phyloP scores from a whole-genome alignment of 1,140 invertebrate genomes.

The Drosophila auraria region DNA sequence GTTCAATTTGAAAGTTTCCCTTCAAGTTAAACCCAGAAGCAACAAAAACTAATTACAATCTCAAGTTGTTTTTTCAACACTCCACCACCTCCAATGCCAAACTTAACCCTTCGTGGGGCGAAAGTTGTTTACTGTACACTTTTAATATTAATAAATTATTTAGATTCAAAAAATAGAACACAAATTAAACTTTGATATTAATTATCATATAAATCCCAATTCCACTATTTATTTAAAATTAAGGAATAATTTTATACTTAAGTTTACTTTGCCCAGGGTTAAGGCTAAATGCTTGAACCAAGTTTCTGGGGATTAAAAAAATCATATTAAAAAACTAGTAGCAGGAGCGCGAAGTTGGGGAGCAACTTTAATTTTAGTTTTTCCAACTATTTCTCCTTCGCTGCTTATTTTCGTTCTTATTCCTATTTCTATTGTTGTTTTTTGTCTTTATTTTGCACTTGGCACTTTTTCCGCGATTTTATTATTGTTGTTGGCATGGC shows the following conservation, averaged over 20 bases:
- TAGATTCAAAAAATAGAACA: too few species aligned
- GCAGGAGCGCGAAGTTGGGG: conserved; percentile 16
- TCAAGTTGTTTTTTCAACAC: conserved; percentile 83
- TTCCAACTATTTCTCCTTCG: conserved; percentile 66
- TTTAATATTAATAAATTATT: too few species aligned
- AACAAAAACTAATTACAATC: conserved; percentile 84
- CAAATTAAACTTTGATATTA: too few species aligned
- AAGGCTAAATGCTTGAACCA: conserved; percentile 34
- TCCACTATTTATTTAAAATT: too few species aligned
- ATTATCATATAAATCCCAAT: neutral
- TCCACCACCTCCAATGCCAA: conserved; percentile 35
- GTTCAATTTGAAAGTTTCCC: conserved; percentile 80
- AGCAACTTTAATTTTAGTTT: conserved; percentile 78
- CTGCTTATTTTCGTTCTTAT: conserved; percentile 24
- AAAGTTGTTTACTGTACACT: too few species aligned
- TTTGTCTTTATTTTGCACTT: conserved; percentile 68
- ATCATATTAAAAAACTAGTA: conserved; percentile 65
- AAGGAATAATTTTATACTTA: neutral
- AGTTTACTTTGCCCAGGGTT: neutral
- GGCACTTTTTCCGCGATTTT: conserved; percentile 69
- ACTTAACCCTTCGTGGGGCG: conserved; percentile 33
- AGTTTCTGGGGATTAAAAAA: conserved; percentile 29
- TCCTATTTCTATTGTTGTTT: conserved; percentile 50
- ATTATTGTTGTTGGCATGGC: conserved; percentile 66
- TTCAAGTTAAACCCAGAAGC: conserved; percentile 69